Evolutionary conservation across 2,888 invertebrate genomes (phyloP).

Genomic region (Phalera bucephala): DNA sequence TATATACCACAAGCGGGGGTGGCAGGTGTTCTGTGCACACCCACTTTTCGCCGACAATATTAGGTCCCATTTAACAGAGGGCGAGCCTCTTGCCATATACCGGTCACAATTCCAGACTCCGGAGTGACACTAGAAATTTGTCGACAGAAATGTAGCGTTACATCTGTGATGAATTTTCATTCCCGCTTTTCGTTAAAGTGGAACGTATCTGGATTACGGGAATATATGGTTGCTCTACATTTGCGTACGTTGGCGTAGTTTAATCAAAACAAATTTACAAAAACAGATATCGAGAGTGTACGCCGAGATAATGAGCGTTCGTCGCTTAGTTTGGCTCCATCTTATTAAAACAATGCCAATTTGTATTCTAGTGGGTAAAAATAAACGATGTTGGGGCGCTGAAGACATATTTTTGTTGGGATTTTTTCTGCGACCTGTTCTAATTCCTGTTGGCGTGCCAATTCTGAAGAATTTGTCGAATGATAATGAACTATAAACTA

Average conservation of each 20-base stretch:
- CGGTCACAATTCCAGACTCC: no score
- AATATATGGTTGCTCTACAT: slow-evolving; percentile 16
- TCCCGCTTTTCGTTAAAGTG: slow-evolving; percentile 12
- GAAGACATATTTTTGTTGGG: slow-evolving; percentile 32
- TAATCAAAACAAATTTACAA: slow-evolving; percentile 36
- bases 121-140: no score
- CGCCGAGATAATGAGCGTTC: slow-evolving; percentile 34
- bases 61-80: no score
- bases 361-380: slow-evolving; percentile 40
- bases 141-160: no score
- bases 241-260: slow-evolving; percentile 19
- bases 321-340: slow-evolving; percentile 36
- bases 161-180: slow-evolving; percentile 16
- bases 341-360: slow-evolving; percentile 41
- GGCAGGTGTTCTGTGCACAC: no score
- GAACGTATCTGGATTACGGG: slow-evolving; percentile 8
- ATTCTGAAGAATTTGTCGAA: no score
- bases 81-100: no score
- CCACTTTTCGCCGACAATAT: no score
- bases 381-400: slow-evolving; percentile 29
- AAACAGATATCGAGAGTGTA: slow-evolving; percentile 30
- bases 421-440: slow-evolving; percentile 23
- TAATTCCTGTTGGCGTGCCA: slow-evolving; percentile 22
- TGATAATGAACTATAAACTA: no score
- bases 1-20: no score